Percentiles rank a stretch among this genome's conserved stretches.
These are phyloP conservation scores for Ornithoptera priamus DNA, from an alignment of 2,888 invertebrate species.

Conservation along the genomic window DNA sequence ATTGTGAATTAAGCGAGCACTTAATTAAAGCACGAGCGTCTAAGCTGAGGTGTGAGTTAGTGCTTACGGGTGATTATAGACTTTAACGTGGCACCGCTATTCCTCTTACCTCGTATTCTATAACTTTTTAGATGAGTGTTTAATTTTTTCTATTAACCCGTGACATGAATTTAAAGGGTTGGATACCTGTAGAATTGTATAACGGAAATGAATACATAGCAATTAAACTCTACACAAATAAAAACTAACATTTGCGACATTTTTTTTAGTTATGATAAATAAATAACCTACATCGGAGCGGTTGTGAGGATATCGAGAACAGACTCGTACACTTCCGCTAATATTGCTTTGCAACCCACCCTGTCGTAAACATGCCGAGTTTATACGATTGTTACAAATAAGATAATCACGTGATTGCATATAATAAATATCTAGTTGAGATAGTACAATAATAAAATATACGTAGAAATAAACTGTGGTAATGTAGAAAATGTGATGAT, in stretches of 20 bases:
- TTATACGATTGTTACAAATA: neutral
- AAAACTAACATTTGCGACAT: no score
- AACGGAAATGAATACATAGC: no score
- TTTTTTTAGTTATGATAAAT: neutral
- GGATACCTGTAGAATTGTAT: no score
- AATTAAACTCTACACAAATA: no score
- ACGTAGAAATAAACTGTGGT: no score
- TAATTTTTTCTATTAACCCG: no score
- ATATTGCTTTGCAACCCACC: neutral
- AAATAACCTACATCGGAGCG: conserved; percentile 1
- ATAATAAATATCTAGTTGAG: no score
- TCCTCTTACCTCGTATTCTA: neutral
- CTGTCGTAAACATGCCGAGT: neutral
- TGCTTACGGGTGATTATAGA: conserved; percentile 26
- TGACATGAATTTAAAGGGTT: no score
- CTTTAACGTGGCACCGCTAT: conserved; percentile 11
- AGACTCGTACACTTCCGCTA: neutral
- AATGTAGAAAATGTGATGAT: no score
- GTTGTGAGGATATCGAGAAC: conserved; percentile 3
- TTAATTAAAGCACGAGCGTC: conserved; percentile 23
- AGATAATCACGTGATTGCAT: neutral
- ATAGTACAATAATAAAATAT: no score
- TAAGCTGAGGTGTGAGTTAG: conserved; percentile 21
- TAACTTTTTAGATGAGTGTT: no score
- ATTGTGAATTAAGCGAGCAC: conserved; percentile 15